Evolutionary conservation across 53 echinoderm and acorn worm species (phyloP).

Genomic region (Arbacia lixula): DNA sequence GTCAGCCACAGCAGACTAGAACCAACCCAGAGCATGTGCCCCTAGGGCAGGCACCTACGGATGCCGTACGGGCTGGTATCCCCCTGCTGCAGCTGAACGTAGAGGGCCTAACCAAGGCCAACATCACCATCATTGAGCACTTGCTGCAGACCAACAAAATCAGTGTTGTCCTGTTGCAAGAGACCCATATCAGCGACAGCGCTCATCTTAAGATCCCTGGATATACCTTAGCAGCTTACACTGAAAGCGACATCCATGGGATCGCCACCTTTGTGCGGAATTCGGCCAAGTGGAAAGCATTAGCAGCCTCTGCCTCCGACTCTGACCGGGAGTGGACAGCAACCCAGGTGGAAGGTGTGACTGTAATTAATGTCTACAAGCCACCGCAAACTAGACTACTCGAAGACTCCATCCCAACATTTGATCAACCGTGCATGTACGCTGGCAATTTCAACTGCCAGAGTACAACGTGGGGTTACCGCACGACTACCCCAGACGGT

Average conservation of each 20-base stretch:
- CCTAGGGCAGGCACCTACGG: no score
- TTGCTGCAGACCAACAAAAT: no score
- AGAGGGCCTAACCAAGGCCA: no score
- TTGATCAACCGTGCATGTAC: slow-evolving; percentile 40
- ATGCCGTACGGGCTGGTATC: no score
- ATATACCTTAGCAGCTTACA: slow-evolving; percentile 49
- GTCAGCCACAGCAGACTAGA: no score
- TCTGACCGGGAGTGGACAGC: slow-evolving; percentile 47
- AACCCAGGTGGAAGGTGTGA: slow-evolving; percentile 45
- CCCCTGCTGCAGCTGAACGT: no score
- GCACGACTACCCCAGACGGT: slow-evolving; percentile 42
- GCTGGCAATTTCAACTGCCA: slow-evolving; percentile 50
- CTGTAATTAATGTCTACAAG: slow-evolving; percentile 60
- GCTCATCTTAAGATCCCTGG: slow-evolving; percentile 51
- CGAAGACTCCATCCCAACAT: slow-evolving; percentile 49
- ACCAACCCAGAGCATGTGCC: no score
- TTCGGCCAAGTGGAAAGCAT: slow-evolving; percentile 37
- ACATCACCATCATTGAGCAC: no score
- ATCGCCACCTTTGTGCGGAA: slow-evolving; percentile 51
- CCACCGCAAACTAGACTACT: slow-evolving; percentile 39
- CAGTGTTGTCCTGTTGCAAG: slow-evolving; percentile 48
- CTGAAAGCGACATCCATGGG: slow-evolving; percentile 56
- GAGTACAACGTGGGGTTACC: slow-evolving; percentile 46
- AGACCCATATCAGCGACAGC: slow-evolving; percentile 44
- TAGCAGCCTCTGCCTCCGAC: slow-evolving; percentile 34